Percentiles rank a stretch among this genome's conserved stretches.
Conservation (phyloP, 1,140 invertebrate genomes). For the Elysia chlorotica region DNA sequence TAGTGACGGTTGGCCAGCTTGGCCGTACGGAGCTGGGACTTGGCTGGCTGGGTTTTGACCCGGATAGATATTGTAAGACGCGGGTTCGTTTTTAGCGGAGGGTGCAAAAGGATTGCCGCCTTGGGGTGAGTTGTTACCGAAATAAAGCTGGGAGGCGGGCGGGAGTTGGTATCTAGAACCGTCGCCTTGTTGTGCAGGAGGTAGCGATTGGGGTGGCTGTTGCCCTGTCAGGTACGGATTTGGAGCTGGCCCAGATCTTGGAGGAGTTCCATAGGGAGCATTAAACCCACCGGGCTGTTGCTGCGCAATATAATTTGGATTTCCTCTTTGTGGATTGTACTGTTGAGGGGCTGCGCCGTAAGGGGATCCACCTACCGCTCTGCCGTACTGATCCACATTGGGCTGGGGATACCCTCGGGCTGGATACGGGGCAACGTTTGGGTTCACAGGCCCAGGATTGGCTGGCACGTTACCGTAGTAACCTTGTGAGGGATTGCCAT, state of each 20-base stretch:
- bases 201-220: background rate
- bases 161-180: too few relatives aligned
- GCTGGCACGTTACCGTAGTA: background rate
- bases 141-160: too few relatives aligned
- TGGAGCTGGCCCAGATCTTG: too few relatives aligned
- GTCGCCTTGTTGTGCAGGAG: background rate
- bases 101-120: too few relatives aligned
- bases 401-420: background rate
- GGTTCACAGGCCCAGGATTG: background rate
- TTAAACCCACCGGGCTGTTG: background rate
- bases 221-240: background rate
- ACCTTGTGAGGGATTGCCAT: background rate
- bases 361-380: too few relatives aligned
- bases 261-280: background rate
- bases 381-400: too few relatives aligned
- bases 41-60: background rate
- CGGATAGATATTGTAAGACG: background rate
- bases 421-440: background rate
- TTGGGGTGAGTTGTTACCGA: too few relatives aligned
- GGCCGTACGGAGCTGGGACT: background rate
- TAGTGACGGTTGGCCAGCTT: background rate
- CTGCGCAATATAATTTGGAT: too few relatives aligned
- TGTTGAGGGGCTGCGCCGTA: background rate
- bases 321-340: background rate
- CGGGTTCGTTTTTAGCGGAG: too few relatives aligned